Evolutionary conservation across 2,888 invertebrate species (phyloP), one percentile per base, ranked within the genome.

Genomic region (Drosophila peninsularis): DNA sequence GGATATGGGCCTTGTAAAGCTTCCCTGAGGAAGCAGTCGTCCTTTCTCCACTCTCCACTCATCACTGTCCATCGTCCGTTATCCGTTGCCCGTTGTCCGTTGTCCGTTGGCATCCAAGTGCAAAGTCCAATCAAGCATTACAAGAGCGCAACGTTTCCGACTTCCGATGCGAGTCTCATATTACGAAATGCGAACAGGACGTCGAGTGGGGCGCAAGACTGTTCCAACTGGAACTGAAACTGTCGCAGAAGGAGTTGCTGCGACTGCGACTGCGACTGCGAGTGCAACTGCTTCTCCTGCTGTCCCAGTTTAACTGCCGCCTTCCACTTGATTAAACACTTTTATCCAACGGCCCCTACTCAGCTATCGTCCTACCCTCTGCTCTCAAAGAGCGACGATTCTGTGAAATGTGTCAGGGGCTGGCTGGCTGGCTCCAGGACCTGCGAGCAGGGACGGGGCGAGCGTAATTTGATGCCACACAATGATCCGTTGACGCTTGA

Each of bases 241-340:
- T 73, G 74, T 56, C 65, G 62, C 62, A 47, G 47, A 34, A 65
- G 50, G 17, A 47, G 42, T 11, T 19, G 24, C 47, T 30, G n/a
- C 36, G 27, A n/a, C 30, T 19, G 17, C 14, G 34, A n/a, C 45
- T 34, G 17, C 41, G 30, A n/a, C 30, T 27, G 27, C 24, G 39
- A 21, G 37, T 49, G 17, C 47, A 53, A 21, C 52, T 32, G 14
- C 37, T 30, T 41, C 14, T 54, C 17, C 54, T 54, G 54, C 42
- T 42, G 32, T 50, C 36, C 45, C 47, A 80, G 75, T 77, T 84
- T 78, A 78, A 78, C 90, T 77, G 73, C 85, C 74, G 85, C 78
- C 83, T 91, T 90, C 90, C 90, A 90, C 90, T 90, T 91, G 90
- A 89, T 89, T 91, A 83, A 89, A 75, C 90, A 88, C 88, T 85